phyloP scores from a whole-genome alignment of 2,888 invertebrate species.

The Argyresthia goedartella region DNA sequence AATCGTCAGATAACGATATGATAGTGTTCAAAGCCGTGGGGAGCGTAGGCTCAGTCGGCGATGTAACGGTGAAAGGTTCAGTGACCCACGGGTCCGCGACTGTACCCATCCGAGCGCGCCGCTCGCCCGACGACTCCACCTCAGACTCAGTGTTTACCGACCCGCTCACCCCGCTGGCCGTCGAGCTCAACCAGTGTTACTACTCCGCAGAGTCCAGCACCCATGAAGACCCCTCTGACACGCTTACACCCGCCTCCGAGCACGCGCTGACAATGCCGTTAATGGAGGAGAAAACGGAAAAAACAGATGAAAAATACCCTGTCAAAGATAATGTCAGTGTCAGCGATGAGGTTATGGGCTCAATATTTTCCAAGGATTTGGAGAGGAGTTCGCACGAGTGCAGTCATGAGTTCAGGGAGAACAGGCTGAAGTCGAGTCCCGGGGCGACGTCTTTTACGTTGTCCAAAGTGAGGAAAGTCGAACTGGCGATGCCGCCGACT shows the following conservation, averaged over 20 bases:
- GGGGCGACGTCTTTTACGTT: conserved; percentile 70
- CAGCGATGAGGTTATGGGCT: conserved; percentile 57
- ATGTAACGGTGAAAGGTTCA: conserved; percentile 61
- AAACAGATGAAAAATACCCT: neutral
- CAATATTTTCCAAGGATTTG: conserved; percentile 37
- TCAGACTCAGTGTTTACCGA: conserved; percentile 83
- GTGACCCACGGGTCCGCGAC: conserved; percentile 51
- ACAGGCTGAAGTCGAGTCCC: conserved; percentile 51
- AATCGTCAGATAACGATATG: conserved; percentile 59
- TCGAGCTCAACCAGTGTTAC: conserved; percentile 75
- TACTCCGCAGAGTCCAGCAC: conserved; percentile 70
- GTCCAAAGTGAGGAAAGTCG: conserved; percentile 73
- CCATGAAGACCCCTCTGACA: conserved; percentile 49
- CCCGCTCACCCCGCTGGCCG: conserved; percentile 74
- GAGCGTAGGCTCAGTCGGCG: conserved; percentile 32
- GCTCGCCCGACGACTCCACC: conserved; percentile 71
- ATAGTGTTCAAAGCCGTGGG: conserved; percentile 28
- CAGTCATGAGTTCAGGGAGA: conserved; percentile 54
- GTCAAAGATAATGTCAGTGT: conserved; percentile 38
- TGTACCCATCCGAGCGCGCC: conserved; percentile 12
- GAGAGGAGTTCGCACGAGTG: conserved; percentile 45
- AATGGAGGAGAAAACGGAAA: neutral
- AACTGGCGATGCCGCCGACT: conserved; percentile 52
- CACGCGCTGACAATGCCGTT: conserved; percentile 33
- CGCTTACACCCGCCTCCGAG: conserved; percentile 25